Conservation (phyloP, 2,113 vertebrate species). For the Erythrocebus patas region DNA sequence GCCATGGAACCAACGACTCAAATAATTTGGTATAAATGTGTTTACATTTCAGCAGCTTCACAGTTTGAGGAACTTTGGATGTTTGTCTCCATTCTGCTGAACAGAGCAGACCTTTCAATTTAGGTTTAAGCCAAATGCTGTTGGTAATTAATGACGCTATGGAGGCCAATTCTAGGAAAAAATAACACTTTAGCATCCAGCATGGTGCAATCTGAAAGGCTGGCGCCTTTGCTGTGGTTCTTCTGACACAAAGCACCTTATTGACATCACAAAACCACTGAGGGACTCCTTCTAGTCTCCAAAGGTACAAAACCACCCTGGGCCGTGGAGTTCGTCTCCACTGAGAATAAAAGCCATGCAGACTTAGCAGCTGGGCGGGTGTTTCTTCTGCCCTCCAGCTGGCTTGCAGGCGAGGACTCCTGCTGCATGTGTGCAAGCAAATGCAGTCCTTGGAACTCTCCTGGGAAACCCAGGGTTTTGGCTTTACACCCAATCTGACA, state of each 20-base stretch:
- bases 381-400: neutral
- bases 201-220: neutral
- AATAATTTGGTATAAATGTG: neutral
- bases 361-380: neutral
- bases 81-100: neutral
- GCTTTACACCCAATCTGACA: constrained; percentile 14
- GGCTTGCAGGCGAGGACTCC: constrained; percentile 4
- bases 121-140: neutral
- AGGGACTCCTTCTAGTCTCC: neutral
- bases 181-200: neutral
- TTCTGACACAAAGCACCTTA: neutral
- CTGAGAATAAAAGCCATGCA: neutral
- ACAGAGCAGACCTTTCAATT: constrained; percentile 48
- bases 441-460: neutral
- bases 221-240: neutral
- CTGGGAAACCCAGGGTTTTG: constrained; percentile 11
- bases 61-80: neutral
- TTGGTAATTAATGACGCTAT: constrained; percentile 12
- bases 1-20: neutral
- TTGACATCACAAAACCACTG: neutral
- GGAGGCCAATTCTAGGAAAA: constrained; percentile 31
- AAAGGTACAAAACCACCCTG: neutral
- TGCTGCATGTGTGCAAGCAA: constrained; percentile 1
- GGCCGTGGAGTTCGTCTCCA: neutral
- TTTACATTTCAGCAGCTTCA: constrained; percentile 32